A percentile compares a stretch with the other conserved stretches of the same genome.
Conservation (phyloP, 2,888 invertebrate genomes). For the Proisotoma minuta region DNA sequence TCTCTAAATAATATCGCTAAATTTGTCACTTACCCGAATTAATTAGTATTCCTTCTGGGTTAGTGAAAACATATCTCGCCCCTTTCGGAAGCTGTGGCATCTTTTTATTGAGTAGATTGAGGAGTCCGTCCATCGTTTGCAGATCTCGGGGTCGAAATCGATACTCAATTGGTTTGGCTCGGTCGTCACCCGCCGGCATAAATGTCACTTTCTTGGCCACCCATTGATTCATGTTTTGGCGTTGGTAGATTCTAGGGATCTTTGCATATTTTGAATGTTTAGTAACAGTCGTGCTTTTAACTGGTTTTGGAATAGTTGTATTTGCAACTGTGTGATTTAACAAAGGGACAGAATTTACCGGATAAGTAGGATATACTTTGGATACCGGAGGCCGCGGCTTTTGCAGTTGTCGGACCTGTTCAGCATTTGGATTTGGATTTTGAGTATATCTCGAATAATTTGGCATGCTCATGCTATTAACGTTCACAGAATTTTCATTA, state of each 20-base stretch:
- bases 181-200: slow-evolving; percentile 89
- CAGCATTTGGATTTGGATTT: not conserved
- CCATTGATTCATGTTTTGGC: slow-evolving; percentile 60
- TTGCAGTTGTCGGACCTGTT: not conserved
- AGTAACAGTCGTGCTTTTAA: too few species aligned
- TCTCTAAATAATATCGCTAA: too few species aligned
- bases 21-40: too few species aligned
- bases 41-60: slow-evolving; percentile 85
- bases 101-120: slow-evolving; percentile 80
- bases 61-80: slow-evolving; percentile 83
- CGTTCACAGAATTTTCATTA: not conserved
- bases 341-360: too few species aligned
- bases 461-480: not conserved
- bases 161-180: slow-evolving; percentile 82
- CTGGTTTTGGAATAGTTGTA: too few species aligned
- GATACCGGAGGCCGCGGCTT: not conserved
- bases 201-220: slow-evolving; percentile 79
- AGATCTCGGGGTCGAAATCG: slow-evolving; percentile 83
- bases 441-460: not conserved
- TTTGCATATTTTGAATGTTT: not conserved
- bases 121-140: slow-evolving; percentile 73
- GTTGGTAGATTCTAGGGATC: slow-evolving; percentile 36
- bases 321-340: too few species aligned
- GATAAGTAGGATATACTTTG: not conserved
- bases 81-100: slow-evolving; percentile 77